These are phyloP conservation scores for Lagopus leucura DNA, from an alignment of 2,113 vertebrate species.

Conservation along the genomic window DNA sequence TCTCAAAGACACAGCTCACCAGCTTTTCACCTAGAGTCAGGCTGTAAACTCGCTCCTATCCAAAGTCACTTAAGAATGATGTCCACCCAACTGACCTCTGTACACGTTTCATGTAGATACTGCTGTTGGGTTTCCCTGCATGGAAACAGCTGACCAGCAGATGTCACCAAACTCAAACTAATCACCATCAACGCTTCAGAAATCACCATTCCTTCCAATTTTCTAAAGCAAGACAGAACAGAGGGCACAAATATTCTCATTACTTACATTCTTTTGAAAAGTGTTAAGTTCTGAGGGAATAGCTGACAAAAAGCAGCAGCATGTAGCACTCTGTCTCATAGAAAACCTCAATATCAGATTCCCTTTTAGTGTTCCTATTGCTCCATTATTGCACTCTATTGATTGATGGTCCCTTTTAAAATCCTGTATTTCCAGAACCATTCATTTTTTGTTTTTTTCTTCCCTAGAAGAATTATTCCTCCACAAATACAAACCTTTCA, in stretches of 20 bases:
- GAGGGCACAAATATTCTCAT: neutral
- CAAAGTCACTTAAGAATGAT: neutral
- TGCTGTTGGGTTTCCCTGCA: neutral
- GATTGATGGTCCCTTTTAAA: neutral
- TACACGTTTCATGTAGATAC: accelerated
- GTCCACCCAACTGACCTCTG: neutral
- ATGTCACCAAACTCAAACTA: constrained; percentile 33
- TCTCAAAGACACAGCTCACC: neutral
- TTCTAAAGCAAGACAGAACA: neutral
- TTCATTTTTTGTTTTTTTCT: neutral
- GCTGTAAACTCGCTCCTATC: neutral
- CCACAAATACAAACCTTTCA: neutral
- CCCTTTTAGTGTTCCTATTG: neutral
- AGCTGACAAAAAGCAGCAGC: neutral
- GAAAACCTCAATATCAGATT: neutral
- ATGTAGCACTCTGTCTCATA: no score
- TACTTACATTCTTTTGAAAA: neutral
- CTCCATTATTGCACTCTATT: neutral
- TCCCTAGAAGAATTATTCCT: neutral
- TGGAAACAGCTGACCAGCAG: constrained; percentile 16
- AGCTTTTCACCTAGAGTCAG: neutral
- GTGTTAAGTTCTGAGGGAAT: neutral
- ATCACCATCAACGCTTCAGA: neutral
- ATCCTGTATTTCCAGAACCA: neutral
- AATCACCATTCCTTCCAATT: accelerated